These are phyloP conservation scores for Aurelia aurita DNA, from an alignment of 30 jellyfish, hydroid and myxozoan species.

Conservation along the genomic window DNA sequence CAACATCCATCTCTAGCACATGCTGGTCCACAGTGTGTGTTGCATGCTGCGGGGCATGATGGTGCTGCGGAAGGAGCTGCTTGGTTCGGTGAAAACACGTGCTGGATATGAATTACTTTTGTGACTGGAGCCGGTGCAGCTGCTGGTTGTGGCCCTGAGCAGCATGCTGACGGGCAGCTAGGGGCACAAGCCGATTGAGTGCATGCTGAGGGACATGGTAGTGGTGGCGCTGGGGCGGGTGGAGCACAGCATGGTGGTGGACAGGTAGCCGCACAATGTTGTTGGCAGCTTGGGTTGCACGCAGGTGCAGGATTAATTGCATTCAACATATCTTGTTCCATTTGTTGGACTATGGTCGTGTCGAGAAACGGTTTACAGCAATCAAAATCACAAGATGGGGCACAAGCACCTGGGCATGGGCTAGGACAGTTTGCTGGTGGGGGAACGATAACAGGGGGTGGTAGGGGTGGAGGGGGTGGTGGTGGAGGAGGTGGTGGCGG, in stretches of 20 bases:
- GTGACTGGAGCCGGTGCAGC: conserved; percentile 82
- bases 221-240: conserved; percentile 83
- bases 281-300: conserved; percentile 77
- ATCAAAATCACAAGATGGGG: conserved; percentile 97
- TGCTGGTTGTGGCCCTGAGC: conserved; percentile 78
- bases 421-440: conserved; percentile 96
- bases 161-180: conserved; percentile 64
- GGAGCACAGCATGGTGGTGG: conserved; percentile 77
- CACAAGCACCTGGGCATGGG: conserved; percentile 92
- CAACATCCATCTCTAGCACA: conserved; percentile 99
- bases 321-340: conserved; percentile 83
- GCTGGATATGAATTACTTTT: conserved; percentile 86
- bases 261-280: conserved; percentile 52
- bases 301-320: conserved; percentile 84
- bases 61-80: conserved; percentile 74
- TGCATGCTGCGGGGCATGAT: conserved; percentile 92
- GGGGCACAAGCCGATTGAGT: conserved; percentile 65
- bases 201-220: conserved; percentile 78
- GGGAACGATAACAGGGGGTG: conserved; percentile 86
- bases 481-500: conserved; percentile 36
- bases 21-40: conserved; percentile 97
- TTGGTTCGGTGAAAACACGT: conserved; percentile 80
- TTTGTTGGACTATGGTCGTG: conserved; percentile 83
- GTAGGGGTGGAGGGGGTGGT: conserved; percentile 74
- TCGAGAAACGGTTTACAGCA: conserved; percentile 97